Percentiles rank a stretch among this genome's conserved stretches.
Evolutionary conservation across 2,113 vertebrate genomes (phyloP).

Genomic region (Boulengeromyrus knoepffleri): DNA sequence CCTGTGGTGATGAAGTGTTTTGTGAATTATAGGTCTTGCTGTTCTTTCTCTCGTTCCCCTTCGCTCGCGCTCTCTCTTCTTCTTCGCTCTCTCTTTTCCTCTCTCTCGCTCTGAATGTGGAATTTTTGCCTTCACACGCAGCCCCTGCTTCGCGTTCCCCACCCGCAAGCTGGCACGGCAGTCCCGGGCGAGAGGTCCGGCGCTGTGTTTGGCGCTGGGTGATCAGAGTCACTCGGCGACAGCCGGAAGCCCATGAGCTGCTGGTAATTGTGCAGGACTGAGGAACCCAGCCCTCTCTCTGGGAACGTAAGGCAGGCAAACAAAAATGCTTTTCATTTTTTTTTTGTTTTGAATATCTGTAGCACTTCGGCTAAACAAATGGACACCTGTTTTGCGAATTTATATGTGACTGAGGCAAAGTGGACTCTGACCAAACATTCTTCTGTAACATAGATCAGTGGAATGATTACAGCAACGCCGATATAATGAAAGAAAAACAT

Average conservation of each 20-base stretch:
- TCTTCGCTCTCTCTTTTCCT: not conserved
- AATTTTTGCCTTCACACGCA: conserved; percentile 24
- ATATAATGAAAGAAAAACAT: conserved; percentile 5
- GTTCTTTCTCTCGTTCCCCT: conserved; percentile 22
- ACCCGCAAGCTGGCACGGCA: not conserved
- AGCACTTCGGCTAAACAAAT: conserved; percentile 40
- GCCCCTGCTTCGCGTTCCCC: not conserved
- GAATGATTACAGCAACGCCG: conserved; percentile 11
- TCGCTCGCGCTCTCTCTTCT: conserved; percentile 13
- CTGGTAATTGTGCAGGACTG: not conserved
- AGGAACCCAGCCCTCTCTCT: conserved; percentile 8
- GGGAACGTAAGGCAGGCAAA: conserved; percentile 20
- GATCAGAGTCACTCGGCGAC: not conserved
- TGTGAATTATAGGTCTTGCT: conserved; percentile 33
- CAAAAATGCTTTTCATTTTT: not conserved
- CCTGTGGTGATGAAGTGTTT: conserved; percentile 39
- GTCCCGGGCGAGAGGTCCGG: not conserved
- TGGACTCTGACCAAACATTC: conserved; percentile 32
- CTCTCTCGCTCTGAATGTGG: conserved; percentile 25
- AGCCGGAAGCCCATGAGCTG: not conserved
- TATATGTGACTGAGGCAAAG: conserved; percentile 18
- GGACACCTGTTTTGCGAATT: conserved; percentile 29
- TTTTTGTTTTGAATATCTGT: conserved; percentile 25
- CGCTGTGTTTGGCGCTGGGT: not conserved
- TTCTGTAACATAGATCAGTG: not conserved